Evolutionary conservation across 1,140 invertebrate genomes (phyloP), one percentile per base, ranked within the genome.

Genomic region (Portunus trituberculatus): DNA sequence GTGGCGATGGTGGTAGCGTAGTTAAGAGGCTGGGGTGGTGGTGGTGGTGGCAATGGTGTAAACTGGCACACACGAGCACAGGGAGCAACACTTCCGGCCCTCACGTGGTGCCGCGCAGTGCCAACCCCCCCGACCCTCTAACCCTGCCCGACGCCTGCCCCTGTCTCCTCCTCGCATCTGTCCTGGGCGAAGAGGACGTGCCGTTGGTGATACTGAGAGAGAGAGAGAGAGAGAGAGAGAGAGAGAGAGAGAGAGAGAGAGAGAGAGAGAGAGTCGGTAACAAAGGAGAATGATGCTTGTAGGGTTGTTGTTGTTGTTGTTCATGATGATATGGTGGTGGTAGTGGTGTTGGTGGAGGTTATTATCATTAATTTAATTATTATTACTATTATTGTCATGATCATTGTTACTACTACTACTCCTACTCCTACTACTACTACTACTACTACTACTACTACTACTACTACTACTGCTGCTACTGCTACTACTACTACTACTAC

Each of bases 1-100:
- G 88, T 90, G 12, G 88, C 31, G 16, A 32, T 90, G n/a, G 83
- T 84, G 25, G 83, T 84, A 12, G 88, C 31, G 88, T 90, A 48
- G 88, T 90, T 32, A 32, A 48, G 88, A 29, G 31, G 88, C 45
- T 10, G 88, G 48, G 31, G 88, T 39, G n/a, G 88, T 90, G 45
- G 88, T 90, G n/a, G 88, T 90, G 45, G 88, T 90, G 88, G 88
- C 31, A 25, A n/a, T 76, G 67, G 67, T n/a, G 67, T 76, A n/a
- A 76, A 76, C 67, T 76, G 67, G 67, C 67, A 76, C 67, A 76
- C 25, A 59, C 25, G 20, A 76, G 67, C 67, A 76, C 20, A n/a
- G 12, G 10, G 52, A 20, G 52, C 52, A 59, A 20, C 16, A 76
- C 67, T 76, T 76, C 67, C 25, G 20, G 67, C n/a, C n/a, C 67